phyloP scores from a whole-genome alignment of 2,888 invertebrate species.

The Agriotes lineatus region DNA sequence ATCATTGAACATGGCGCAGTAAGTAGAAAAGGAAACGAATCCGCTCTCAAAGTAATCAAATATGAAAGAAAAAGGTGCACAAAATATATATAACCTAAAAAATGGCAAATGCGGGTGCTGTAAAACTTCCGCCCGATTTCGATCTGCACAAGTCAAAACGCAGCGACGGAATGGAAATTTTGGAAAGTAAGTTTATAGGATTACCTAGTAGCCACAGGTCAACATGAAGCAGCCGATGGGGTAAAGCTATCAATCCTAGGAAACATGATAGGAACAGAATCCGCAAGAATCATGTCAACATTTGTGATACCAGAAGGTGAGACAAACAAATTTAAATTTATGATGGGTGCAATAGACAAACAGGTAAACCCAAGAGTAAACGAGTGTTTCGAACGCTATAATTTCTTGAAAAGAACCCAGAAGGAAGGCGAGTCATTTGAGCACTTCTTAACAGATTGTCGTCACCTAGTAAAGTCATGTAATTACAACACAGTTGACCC shows the following conservation, averaged over 20 bases:
- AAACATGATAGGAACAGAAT: constrained; percentile 46
- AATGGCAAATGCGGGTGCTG: not conserved
- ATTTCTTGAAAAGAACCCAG: constrained; percentile 47
- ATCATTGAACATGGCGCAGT: too few species aligned
- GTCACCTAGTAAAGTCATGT: constrained; percentile 26
- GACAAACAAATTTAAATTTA: constrained; percentile 31
- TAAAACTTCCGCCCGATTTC: constrained; percentile 42
- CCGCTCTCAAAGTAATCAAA: too few species aligned
- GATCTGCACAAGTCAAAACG: constrained; percentile 48
- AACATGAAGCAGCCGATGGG: constrained; percentile 40
- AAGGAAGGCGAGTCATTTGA: constrained; percentile 49
- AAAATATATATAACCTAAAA: too few species aligned
- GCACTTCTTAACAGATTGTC: constrained; percentile 39
- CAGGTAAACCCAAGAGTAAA: constrained; percentile 50
- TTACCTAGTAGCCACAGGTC: constrained; percentile 35
- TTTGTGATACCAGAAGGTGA: not conserved
- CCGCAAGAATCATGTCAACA: constrained; percentile 44
- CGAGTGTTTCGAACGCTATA: constrained; percentile 49
- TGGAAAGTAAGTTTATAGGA: constrained; percentile 46
- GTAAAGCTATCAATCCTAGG: constrained; percentile 47
- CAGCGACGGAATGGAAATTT: constrained; percentile 49
- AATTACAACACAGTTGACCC: constrained; percentile 11
- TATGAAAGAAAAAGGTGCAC: too few species aligned
- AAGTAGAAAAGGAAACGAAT: too few species aligned
- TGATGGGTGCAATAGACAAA: constrained; percentile 35